A percentile compares a stretch with the other conserved stretches of the same genome.
Evolutionary conservation across 64 coral and sea anemone genomes (phyloP).

Genomic region (Montipora foliosa): DNA sequence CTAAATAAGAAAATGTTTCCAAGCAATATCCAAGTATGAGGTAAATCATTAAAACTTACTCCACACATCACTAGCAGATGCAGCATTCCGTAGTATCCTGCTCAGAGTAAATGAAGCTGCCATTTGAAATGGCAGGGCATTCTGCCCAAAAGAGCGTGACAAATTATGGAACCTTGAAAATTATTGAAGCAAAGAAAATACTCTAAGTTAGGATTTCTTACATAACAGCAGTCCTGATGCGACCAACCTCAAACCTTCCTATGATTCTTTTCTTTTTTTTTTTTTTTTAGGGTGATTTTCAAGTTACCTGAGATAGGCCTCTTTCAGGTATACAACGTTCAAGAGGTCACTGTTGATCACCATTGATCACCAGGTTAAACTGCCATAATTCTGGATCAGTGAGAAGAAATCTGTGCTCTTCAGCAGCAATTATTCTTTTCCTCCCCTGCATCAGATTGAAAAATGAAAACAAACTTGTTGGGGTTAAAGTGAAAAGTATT

Average conservation of each 20-base stretch:
- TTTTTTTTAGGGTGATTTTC: too few species aligned
- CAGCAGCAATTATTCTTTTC: too few species aligned
- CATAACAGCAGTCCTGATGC: too few species aligned
- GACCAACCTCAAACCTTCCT: too few species aligned
- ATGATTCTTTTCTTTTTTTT: too few species aligned
- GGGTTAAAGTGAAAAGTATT: too few species aligned
- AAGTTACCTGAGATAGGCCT: neutral
- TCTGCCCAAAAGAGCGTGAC: slow-evolving; percentile 25
- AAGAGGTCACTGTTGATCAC: neutral
- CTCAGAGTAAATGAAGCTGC: slow-evolving; percentile 11
- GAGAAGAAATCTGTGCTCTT: neutral
- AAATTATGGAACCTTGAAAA: slow-evolving; percentile 18
- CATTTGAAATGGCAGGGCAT: neutral
- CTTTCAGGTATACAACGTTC: neutral
- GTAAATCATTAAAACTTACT: neutral
- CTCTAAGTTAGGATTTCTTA: neutral
- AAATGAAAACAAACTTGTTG: too few species aligned
- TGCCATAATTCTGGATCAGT: neutral
- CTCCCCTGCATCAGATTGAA: too few species aligned
- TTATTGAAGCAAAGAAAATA: neutral
- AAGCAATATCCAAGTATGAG: too few species aligned
- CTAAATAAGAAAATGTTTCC: too few species aligned
- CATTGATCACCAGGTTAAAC: neutral
- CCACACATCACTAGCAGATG: neutral
- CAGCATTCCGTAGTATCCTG: neutral